phyloP scores from a whole-genome alignment of 2,888 invertebrate genomes.

The Dyspetes luteomarginatus region DNA sequence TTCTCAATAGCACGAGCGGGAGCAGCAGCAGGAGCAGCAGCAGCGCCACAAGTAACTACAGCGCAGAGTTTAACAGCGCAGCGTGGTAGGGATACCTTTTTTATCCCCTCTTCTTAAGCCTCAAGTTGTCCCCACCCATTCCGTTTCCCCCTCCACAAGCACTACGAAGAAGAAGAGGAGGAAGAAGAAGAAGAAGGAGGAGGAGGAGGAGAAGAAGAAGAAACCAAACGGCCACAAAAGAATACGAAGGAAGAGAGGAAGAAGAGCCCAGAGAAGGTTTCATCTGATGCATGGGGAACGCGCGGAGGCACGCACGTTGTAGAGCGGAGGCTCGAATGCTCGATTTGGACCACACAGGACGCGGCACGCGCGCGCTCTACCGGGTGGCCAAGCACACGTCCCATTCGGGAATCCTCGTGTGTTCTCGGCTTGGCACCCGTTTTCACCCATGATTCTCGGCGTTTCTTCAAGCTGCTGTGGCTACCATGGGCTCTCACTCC shows the following conservation, averaged over 20 bases:
- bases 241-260: constrained; percentile 48
- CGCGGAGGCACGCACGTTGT: constrained; percentile 65
- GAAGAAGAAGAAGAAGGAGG: not conserved
- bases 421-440: constrained; percentile 74
- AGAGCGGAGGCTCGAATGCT: constrained; percentile 66
- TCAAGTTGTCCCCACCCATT: constrained; percentile 64
- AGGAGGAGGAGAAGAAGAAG: constrained; percentile 18
- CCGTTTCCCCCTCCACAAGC: constrained; percentile 53
- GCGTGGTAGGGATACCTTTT: constrained; percentile 51
- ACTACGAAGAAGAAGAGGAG: constrained; percentile 21
- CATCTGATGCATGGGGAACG: constrained; percentile 60
- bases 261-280: constrained; percentile 28
- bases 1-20: constrained; percentile 43
- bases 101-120: constrained; percentile 64
- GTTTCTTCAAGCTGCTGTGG: not conserved
- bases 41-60: constrained; percentile 1
- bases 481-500: constrained; percentile 72
- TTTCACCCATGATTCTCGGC: constrained; percentile 43
- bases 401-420: constrained; percentile 77
- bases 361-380: constrained; percentile 90
- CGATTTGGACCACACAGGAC: constrained; percentile 88
- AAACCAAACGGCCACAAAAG: constrained; percentile 16
- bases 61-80: constrained; percentile 22
- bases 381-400: constrained; percentile 83
- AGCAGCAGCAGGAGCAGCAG: constrained; percentile 15